Evolutionary conservation across 2,797 vertebrate genomes (phyloP), one percentile per base, ranked within the genome.

Genomic region (Sebastes iracundus): DNA sequence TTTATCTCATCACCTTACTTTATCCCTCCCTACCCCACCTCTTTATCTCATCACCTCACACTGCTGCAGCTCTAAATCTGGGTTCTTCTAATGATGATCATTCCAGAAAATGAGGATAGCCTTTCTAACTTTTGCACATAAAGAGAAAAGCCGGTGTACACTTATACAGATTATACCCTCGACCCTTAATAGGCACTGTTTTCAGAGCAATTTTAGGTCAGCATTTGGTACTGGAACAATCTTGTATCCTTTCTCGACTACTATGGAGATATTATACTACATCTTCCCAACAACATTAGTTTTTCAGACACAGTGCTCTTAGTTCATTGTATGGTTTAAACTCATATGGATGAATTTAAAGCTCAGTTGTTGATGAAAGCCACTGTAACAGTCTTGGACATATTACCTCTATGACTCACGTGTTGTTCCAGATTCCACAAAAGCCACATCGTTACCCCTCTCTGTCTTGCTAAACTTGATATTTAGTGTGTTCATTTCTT

Each of bases 401-500:
- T 78, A 60, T 84, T 67, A 81, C 76, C 76, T 81, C 82, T 85
- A 13, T 53, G 67, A 82, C 72, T 63, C 56, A 33, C 62, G 33
- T 68, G 62, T 75, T 78, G 64, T 82, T 88, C 68, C 63, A 79
- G 74, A 87, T 75, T 86, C 71, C 79, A 76, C 72, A 68, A 23
- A 83, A 68, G 82, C 79, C 63, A 75, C 73, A 42, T 71, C 60
- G 38, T 82, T 86, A 67, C 69, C 83, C 46, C 65, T 73, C 30
- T 82, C 64, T 81, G 83, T 91, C 79, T 89, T 79, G 80, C 82
- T 88, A 60, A 66, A 86, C 69, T 84, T 90, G 84, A 88, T 80
- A 84, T 87, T 78, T 75, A 80, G 68, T 88, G 84, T 87, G 75
- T 79, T 88, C 2, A 77, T 90, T 92, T 89, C n/a, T 87, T 87